phyloP scores from a whole-genome alignment of 1,140 invertebrate genomes.

The Heliconius nattereri region DNA sequence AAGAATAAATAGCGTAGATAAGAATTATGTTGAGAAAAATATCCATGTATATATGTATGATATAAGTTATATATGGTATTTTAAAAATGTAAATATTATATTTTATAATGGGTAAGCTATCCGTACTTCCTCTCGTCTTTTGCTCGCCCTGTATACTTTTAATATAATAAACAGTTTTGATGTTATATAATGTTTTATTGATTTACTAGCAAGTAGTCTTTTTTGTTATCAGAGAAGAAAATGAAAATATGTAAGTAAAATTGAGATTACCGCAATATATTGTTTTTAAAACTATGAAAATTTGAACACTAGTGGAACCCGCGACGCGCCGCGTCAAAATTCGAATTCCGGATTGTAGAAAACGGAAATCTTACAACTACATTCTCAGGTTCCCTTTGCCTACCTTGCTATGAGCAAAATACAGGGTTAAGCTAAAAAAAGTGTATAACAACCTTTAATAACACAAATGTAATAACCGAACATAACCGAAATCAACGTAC shows the following conservation, averaged over 20 bases:
- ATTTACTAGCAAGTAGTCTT: background rate
- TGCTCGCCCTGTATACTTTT: constrained; percentile 55
- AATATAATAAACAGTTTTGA: constrained; percentile 41
- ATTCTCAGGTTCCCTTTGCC: background rate
- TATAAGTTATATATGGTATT: constrained; percentile 16
- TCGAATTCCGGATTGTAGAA: too few species aligned
- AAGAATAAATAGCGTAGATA: background rate
- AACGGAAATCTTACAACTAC: background rate
- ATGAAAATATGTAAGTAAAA: too few species aligned
- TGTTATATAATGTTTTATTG: constrained; percentile 35
- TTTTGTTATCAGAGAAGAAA: too few species aligned
- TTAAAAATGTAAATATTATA: constrained; percentile 28
- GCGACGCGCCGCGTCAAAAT: too few species aligned
- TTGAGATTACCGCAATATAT: too few species aligned
- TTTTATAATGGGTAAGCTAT: constrained; percentile 2
- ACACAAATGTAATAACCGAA: background rate
- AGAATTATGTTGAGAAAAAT: background rate
- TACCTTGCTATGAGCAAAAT: background rate
- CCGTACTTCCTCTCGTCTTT: constrained; percentile 54
- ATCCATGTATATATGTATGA: background rate
- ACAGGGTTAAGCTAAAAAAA: background rate
- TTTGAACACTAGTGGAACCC: too few species aligned
- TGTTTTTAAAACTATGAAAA: too few species aligned
- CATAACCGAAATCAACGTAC: background rate
- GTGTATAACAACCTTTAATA: too few species aligned